Percentiles rank a stretch among this genome's conserved stretches.
These are phyloP conservation scores for Murina feae DNA, from an alignment of 2,113 vertebrate genomes.

Conservation along the genomic window DNA sequence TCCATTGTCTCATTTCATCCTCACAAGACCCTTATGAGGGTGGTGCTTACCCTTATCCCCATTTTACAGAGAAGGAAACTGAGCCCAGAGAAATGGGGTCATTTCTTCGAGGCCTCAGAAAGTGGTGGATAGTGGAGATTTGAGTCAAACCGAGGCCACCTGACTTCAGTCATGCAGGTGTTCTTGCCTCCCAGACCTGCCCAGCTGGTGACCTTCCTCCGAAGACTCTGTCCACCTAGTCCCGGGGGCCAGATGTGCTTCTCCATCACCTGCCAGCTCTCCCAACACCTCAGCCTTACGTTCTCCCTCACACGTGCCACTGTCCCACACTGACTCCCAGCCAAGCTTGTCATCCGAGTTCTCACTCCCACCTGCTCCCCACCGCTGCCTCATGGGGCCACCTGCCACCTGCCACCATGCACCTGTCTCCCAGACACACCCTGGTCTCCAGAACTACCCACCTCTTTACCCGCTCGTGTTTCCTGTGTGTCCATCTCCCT, in stretches of 20 bases:
- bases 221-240: neutral
- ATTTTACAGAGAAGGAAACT: slow-evolving; percentile 25
- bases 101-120: neutral
- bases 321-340: neutral
- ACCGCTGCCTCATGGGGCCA: rapidly evolving
- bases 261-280: neutral
- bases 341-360: neutral
- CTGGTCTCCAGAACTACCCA: neutral
- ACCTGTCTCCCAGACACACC: neutral
- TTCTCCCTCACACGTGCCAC: neutral
- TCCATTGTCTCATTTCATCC: neutral
- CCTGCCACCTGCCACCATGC: neutral
- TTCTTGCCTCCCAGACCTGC: neutral
- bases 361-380: neutral
- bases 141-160: neutral
- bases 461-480: rapidly evolving
- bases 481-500: neutral
- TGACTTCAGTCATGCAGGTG: neutral
- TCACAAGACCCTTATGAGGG: neutral
- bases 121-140: neutral
- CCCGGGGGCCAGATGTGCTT: neutral
- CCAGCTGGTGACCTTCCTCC: neutral
- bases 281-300: neutral
- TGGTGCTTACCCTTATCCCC: neutral
- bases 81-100: neutral